Evolutionary conservation across 2,888 invertebrate genomes (phyloP).

Genomic region (Temnothorax unifasciatus): DNA sequence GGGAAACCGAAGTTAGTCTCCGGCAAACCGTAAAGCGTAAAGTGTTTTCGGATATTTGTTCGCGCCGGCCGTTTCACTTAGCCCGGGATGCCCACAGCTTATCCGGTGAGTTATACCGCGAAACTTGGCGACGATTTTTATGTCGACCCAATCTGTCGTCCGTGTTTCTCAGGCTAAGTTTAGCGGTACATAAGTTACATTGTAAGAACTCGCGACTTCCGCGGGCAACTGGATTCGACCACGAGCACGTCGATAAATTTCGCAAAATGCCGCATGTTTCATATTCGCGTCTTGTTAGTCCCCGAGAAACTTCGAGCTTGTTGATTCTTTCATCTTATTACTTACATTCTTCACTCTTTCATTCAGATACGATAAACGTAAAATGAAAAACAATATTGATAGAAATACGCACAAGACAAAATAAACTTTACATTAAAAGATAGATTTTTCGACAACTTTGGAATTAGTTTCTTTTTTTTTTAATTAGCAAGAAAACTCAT

Average conservation of each 20-base stretch:
- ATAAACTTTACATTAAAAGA: background rate
- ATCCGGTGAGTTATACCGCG: slow-evolving; percentile 67
- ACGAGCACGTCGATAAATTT: slow-evolving; percentile 29
- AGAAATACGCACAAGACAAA: background rate
- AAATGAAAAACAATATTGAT: background rate
- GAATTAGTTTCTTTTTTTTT: background rate
- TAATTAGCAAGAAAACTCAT: background rate
- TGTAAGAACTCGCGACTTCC: slow-evolving; percentile 39
- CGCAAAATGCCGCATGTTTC: slow-evolving; percentile 10
- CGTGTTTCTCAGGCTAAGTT: slow-evolving; percentile 42
- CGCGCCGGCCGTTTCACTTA: slow-evolving; percentile 61
- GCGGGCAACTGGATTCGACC: slow-evolving; percentile 23
- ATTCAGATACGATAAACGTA: background rate
- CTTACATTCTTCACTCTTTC: background rate
- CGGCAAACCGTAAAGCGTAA: slow-evolving; percentile 39
- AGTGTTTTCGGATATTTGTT: slow-evolving; percentile 69
- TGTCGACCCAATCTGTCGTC: slow-evolving; percentile 57
- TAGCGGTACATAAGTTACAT: slow-evolving; percentile 41
- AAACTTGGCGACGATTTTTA: slow-evolving; percentile 69
- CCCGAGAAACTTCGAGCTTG: background rate
- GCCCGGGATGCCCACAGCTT: slow-evolving; percentile 59
- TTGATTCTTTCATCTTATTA: background rate
- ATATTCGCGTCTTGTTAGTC: slow-evolving; percentile 14
- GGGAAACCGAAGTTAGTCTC: slow-evolving; percentile 43
- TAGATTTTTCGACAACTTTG: background rate